Evolutionary conservation across 2,888 invertebrate genomes (phyloP).

Genomic region (Papilio elwesi): DNA sequence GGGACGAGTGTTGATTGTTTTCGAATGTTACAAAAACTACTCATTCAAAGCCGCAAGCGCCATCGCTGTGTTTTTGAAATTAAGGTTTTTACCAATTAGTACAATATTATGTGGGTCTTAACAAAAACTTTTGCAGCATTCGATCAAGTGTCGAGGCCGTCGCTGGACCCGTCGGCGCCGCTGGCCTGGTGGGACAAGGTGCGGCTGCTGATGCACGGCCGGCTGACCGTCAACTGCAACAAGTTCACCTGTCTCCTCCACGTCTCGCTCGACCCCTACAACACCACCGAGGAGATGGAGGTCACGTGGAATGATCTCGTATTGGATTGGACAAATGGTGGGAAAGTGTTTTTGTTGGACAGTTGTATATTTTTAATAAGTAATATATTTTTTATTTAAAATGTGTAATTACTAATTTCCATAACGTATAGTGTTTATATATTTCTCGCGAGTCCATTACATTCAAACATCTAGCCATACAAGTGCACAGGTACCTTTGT

Average conservation of each 20-base stretch:
- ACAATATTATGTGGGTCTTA: too few relatives aligned
- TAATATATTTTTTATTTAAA: too few relatives aligned
- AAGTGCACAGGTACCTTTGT: neutral
- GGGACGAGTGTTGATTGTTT: too few relatives aligned
- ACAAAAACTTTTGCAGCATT: slow-evolving; percentile 81
- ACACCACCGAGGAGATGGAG: slow-evolving; percentile 99
- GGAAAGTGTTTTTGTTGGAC: slow-evolving; percentile 30
- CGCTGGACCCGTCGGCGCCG: slow-evolving; percentile 96
- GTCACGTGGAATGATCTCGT: slow-evolving; percentile 96
- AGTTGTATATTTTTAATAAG: neutral
- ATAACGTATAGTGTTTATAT: too few relatives aligned
- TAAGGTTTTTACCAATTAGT: too few relatives aligned
- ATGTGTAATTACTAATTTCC: too few relatives aligned
- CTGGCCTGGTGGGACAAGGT: slow-evolving; percentile 99
- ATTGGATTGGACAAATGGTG: slow-evolving; percentile 97
- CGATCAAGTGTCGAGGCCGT: slow-evolving; percentile 93
- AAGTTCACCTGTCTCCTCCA: slow-evolving; percentile 96
- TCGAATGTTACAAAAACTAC: too few relatives aligned
- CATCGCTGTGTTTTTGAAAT: too few relatives aligned
- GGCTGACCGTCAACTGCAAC: slow-evolving; percentile 93
- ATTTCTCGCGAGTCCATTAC: too few relatives aligned
- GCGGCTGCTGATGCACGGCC: slow-evolving; percentile 95
- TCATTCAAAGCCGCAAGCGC: too few relatives aligned
- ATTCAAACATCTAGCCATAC: neutral
- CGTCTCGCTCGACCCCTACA: slow-evolving; percentile 98